Percentiles rank a stretch among this genome's conserved stretches.
These are phyloP conservation scores for Melanotaenia nigrans DNA, from an alignment of 2,797 vertebrate species.

Conservation along the genomic window DNA sequence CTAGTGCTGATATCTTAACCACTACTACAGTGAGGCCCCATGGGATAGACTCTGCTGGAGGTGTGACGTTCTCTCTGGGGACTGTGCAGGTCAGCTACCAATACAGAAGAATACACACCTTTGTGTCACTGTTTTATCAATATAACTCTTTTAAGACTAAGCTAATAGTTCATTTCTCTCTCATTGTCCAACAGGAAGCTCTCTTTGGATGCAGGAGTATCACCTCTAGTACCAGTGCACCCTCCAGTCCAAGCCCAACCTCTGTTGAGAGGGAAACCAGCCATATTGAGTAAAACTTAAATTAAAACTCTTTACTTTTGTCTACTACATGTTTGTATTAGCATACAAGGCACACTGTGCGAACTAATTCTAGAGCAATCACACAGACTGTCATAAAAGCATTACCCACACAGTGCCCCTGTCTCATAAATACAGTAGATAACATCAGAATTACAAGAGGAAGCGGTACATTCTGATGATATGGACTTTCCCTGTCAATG, in stretches of 20 bases:
- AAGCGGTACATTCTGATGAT: conserved; percentile 17
- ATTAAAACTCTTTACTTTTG: conserved; percentile 5
- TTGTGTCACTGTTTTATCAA: background rate
- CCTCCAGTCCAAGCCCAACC: conserved; percentile 60
- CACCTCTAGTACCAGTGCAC: conserved; percentile 50
- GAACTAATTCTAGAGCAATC: conserved; percentile 3
- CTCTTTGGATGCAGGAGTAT: conserved; percentile 67
- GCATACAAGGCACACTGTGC: conserved; percentile 14
- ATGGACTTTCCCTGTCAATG: conserved; percentile 13
- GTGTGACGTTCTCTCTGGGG: conserved; percentile 68
- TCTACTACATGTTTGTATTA: conserved; percentile 28
- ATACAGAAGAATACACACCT: background rate
- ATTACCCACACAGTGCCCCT: conserved; percentile 8
- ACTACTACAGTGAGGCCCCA: conserved; percentile 28
- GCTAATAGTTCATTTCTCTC: background rate
- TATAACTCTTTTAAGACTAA: background rate
- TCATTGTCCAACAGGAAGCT: conserved; percentile 70
- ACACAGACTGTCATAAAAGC: conserved; percentile 12
- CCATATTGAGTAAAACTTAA: conserved; percentile 50
- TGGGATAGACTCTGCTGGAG: conserved; percentile 62
- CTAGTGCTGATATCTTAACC: conserved; percentile 7
- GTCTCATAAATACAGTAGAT: conserved; percentile 22
- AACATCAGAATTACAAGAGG: conserved; percentile 13
- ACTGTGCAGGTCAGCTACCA: conserved; percentile 74
- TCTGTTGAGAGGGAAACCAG: conserved; percentile 62